Base-by-base conservation (phyloP, 2,797 vertebrate genomes). In the Acanthurus leucopareius region DNA sequence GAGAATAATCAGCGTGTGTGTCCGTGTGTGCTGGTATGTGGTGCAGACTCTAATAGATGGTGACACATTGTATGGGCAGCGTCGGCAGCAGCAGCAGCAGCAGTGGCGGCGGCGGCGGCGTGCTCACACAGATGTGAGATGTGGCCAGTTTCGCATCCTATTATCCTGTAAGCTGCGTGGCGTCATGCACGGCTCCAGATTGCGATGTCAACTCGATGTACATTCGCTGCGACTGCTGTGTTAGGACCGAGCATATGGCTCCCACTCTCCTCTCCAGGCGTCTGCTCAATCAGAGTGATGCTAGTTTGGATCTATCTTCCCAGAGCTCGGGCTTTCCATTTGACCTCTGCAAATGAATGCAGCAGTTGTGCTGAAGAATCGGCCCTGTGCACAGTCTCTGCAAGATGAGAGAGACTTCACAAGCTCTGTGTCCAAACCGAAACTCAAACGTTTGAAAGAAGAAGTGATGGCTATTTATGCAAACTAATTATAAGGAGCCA, bases 51-150 rank as follows among this genome's bases (percentile, higher is more conserved):
- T 91, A 89, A 92, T 88, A 59, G 79, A 86, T 64, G 77, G 84
- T 85, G 88, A 83, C 89, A 89, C 32, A 38, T 71, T 72, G 82
- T 71, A 83, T 28, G 60, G 70, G 59, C 47, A 40, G 69, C 68
- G 10, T 88, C 82, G 63, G 83, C 88, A 69, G 71, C 63, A 65
- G 62, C 44, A 25, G 25, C 25, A 25, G 25, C 25, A 3, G 25
- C 25, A 3, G 25, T 3, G 25, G 25, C 25, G 3, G 25, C 3
- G 25, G 25, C 3, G 25, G 25, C 25, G 25, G 25, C 25, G 4
- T 10, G 5, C 49, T 83, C 75, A 68, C 88, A 72, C 88, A 91
- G 86, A 88, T 83, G 86, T 90, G 89, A 91, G 68, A 84, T 84
- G 85, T 79, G 84, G 80, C 88, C 88, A 77, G 75, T 68, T 84